Percentiles rank a stretch among this genome's conserved stretches.
These are phyloP conservation scores for Dryobotodes eremita DNA, from an alignment of 2,888 invertebrate species.

Conservation along the genomic window DNA sequence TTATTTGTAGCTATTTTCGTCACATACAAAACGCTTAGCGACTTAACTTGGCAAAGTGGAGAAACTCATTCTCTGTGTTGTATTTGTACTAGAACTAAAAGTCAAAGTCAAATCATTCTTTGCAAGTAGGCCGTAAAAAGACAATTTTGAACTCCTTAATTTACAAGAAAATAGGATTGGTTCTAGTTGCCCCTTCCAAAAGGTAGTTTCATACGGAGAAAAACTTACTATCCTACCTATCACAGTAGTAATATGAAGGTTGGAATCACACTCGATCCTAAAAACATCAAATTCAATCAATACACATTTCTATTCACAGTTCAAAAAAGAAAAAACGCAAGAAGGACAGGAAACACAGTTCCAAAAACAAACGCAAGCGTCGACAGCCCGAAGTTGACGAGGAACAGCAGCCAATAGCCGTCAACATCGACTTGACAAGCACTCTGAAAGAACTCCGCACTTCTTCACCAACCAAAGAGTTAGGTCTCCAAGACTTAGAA, in stretches of 20 bases:
- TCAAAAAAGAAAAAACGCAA: conserved; percentile 83
- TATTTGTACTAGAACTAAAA: background rate
- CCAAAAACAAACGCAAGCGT: conserved; percentile 80
- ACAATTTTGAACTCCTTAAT: background rate
- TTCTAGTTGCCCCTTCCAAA: background rate
- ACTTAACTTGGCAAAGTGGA: background rate
- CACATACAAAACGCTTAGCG: too few species aligned
- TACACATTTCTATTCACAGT: conserved; percentile 67
- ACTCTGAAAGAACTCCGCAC: conserved; percentile 84
- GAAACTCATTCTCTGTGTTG: background rate
- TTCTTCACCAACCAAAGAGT: conserved; percentile 82
- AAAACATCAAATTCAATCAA: background rate
- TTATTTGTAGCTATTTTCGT: background rate
- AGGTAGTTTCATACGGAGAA: background rate
- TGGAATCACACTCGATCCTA: background rate
- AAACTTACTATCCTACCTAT: background rate
- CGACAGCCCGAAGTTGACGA: conserved; percentile 69
- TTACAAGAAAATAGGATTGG: too few species aligned
- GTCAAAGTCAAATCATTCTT: background rate
- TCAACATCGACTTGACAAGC: conserved; percentile 81
- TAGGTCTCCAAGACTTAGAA: conserved; percentile 72
- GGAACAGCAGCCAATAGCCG: conserved; percentile 68
- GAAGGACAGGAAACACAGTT: conserved; percentile 82
- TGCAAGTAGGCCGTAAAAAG: background rate
- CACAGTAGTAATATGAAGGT: background rate